Evolutionary conservation across 2,113 vertebrate species (phyloP).

Genomic region (Scomber japonicus): DNA sequence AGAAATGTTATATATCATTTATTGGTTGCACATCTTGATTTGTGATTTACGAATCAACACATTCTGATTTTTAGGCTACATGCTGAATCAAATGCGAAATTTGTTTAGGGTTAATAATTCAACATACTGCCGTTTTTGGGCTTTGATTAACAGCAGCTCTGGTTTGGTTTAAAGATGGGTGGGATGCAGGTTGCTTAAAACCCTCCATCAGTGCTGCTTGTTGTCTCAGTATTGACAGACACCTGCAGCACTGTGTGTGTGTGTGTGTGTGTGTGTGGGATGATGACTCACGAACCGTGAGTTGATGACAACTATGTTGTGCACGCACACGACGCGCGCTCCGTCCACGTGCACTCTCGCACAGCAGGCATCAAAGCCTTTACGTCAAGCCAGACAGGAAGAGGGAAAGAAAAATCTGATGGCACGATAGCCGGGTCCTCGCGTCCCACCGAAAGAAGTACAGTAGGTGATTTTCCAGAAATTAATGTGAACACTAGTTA

Average conservation of each 20-base stretch:
- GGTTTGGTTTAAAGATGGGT: not conserved
- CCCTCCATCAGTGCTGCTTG: not conserved
- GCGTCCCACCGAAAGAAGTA: slow-evolving; percentile 34
- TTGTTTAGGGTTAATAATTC: too few relatives aligned
- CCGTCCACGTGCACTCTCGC: slow-evolving; percentile 51
- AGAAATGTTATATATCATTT: not conserved
- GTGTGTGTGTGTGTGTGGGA: slow-evolving; percentile 42
- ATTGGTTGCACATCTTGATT: not conserved
- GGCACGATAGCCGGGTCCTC: slow-evolving; percentile 44
- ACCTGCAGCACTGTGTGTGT: slow-evolving; percentile 37
- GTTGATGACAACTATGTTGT: slow-evolving; percentile 55
- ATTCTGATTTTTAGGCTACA: too few relatives aligned
- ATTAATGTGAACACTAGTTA: not conserved
- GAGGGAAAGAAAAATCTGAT: slow-evolving; percentile 48
- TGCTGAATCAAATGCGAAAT: too few relatives aligned
- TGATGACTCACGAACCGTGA: slow-evolving; percentile 64
- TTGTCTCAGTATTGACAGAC: slow-evolving; percentile 30
- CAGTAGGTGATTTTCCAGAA: slow-evolving; percentile 29
- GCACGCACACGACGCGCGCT: slow-evolving; percentile 66
- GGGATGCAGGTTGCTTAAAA: not conserved
- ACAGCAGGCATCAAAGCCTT: slow-evolving; percentile 57
- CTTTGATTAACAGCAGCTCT: not conserved
- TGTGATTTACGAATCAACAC: not conserved
- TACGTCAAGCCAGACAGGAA: slow-evolving; percentile 68
- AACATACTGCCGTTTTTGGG: not conserved